Evolutionary conservation across 1,140 invertebrate species (phyloP).

Genomic region (Diplogasteroides magnus): DNA sequence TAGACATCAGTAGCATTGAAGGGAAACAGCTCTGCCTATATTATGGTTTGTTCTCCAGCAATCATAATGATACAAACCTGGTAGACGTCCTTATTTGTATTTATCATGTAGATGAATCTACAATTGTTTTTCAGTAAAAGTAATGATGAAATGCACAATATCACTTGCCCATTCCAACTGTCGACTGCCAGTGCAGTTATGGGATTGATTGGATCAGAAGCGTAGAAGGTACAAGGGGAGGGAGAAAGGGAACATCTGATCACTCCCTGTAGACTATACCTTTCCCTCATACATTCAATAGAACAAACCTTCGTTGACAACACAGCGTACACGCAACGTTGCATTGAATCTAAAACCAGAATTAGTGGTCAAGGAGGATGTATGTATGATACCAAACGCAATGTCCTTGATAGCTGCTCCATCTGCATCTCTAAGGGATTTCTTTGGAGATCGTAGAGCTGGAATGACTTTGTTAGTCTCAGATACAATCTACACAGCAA

Average conservation of each 20-base stretch:
- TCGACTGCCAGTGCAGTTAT: constrained; percentile 15
- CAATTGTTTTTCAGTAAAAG: not conserved
- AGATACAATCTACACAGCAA: no score
- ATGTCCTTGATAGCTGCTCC: not conserved
- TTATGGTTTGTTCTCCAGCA: constrained; percentile 9
- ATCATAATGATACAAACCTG: constrained; percentile 11
- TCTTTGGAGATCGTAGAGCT: not conserved
- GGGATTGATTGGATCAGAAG: constrained; percentile 9
- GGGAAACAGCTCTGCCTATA: not conserved
- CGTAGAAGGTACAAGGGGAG: not conserved
- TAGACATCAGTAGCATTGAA: not conserved
- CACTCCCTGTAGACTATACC: constrained; percentile 6
- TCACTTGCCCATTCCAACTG: constrained; percentile 16
- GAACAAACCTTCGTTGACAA: constrained; percentile 3
- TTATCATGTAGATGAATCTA: not conserved
- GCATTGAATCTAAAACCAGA: not conserved
- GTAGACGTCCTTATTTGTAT: constrained; percentile 7
- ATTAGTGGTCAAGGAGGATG: not conserved
- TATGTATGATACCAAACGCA: not conserved
- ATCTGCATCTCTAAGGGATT: not conserved
- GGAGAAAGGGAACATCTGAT: not conserved
- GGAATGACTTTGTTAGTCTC: no score
- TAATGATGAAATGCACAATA: not conserved
- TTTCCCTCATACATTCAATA: constrained; percentile 5
- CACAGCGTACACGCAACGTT: not conserved